These are phyloP conservation scores for Diogma glabrata DNA, from an alignment of 2,888 invertebrate genomes.

Conservation along the genomic window DNA sequence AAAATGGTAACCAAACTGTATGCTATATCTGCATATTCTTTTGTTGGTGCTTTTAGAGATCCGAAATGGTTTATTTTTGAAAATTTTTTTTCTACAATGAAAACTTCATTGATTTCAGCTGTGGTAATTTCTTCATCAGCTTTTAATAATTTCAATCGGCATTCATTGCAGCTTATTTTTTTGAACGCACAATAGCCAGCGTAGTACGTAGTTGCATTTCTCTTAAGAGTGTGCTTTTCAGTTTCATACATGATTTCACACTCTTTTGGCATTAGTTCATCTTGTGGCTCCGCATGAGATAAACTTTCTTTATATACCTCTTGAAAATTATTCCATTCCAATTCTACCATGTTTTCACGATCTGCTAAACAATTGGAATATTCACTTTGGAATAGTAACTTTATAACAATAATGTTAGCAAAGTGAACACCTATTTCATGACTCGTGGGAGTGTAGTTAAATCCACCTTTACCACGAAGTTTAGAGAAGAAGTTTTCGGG, in stretches of 20 bases:
- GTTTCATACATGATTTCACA: no score
- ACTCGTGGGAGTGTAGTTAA: background rate
- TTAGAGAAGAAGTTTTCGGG: background rate
- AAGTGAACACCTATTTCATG: constrained; percentile 2
- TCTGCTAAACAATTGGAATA: background rate
- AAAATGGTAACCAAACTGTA: no score
- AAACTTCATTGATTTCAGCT: background rate
- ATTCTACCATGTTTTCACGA: background rate
- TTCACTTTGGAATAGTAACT: background rate
- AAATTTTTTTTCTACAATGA: background rate
- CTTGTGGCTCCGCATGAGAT: no score
- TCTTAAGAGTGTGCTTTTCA: no score
- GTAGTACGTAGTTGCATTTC: background rate
- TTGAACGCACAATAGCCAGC: background rate
- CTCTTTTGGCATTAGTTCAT: no score
- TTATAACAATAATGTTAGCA: background rate
- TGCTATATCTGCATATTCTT: background rate
- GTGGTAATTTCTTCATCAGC: background rate
- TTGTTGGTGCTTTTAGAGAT: background rate
- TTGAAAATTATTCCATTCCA: background rate
- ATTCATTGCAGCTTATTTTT: background rate
- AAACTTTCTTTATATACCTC: background rate
- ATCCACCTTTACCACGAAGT: background rate
- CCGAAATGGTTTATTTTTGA: background rate
- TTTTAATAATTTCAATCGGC: background rate